Conservation (phyloP, 2,797 vertebrate species). For the Molossus molossus region DNA sequence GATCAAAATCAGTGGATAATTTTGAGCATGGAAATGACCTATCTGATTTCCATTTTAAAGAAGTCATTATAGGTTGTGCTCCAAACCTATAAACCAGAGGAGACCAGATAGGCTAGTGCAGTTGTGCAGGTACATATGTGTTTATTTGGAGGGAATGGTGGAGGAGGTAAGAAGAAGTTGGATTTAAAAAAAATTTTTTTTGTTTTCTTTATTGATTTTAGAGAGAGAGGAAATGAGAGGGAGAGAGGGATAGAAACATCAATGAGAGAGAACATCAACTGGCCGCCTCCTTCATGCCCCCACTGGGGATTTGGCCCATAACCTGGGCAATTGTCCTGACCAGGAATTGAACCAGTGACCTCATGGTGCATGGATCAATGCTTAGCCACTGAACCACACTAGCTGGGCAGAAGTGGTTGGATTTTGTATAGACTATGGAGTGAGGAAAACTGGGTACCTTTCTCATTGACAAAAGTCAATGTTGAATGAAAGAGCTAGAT, state of each 20-base stretch:
- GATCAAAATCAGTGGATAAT: background rate
- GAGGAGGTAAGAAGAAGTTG: background rate
- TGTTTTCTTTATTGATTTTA: no score
- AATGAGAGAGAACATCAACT: no score
- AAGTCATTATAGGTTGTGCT: background rate
- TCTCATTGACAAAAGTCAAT: background rate
- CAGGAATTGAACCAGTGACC: no score
- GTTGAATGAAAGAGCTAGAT: background rate
- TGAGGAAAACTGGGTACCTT: background rate
- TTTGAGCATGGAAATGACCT: background rate
- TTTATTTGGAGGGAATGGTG: background rate
- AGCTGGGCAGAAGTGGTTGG: background rate
- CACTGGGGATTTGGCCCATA: no score
- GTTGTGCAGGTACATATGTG: background rate
- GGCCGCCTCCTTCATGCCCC: no score
- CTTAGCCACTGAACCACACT: no score
- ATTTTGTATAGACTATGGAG: background rate
- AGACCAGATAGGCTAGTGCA: background rate
- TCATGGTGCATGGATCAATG: no score
- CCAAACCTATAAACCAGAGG: background rate
- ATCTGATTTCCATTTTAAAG: conserved; percentile 8
- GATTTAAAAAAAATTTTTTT: background rate
- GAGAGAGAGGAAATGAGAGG: no score
- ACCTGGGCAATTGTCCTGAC: no score
- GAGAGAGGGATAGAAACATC: no score